Evolutionary conservation across 2,888 invertebrate species (phyloP), one percentile per base, ranked within the genome.

Genomic region (Pachymerium ferrugineum): DNA sequence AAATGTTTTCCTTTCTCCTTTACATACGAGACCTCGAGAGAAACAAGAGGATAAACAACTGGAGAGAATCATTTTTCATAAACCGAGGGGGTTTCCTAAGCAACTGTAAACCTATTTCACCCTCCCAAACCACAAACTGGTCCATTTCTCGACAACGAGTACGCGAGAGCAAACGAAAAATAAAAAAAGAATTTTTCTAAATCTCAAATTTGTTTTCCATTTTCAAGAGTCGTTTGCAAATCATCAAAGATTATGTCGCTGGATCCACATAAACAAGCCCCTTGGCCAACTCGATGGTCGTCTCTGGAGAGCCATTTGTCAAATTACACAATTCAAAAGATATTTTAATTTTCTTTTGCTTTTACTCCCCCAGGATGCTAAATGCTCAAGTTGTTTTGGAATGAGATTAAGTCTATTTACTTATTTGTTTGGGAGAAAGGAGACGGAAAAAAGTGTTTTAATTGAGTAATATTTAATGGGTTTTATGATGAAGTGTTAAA

Each of bases 121-220:
- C 19, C 47, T n/a, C 8, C 47, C 16, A 4, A 47, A 2, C n/a
- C 19, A 14, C n/a, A 42, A 4, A n/a, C 5, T 8, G 47, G 47
- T 47, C 47, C 47, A n/a, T 16, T 47, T 16, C 22, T 8, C 47
- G 16, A 47, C 47, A 47, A 19, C 42, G 42, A 42, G 12, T n/a
- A 47, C n/a, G 4, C 6, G 8, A 47, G 22, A 47, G 1, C 19
- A 6, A 22, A 47, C 47, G n/a, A 47, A 3, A 47, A 47, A 47
- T 16, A 42, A 8, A 1, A 1, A 16, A 8, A 47, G 19, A n/a
- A n/a, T n/a, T n/a, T n/a, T 47, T 47, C 2, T 22, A 47, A 42
- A 47, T 47, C 47, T 16, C 47, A 47, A 47, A 47, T 47, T 47
- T 47, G 47, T 47, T 47, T 47, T 47, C 47, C 47, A 47, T 16